A percentile compares a stretch with the other conserved stretches of the same genome.
phyloP scores from a whole-genome alignment of 2,797 vertebrate species.

The Pogoniulus pusillus region DNA sequence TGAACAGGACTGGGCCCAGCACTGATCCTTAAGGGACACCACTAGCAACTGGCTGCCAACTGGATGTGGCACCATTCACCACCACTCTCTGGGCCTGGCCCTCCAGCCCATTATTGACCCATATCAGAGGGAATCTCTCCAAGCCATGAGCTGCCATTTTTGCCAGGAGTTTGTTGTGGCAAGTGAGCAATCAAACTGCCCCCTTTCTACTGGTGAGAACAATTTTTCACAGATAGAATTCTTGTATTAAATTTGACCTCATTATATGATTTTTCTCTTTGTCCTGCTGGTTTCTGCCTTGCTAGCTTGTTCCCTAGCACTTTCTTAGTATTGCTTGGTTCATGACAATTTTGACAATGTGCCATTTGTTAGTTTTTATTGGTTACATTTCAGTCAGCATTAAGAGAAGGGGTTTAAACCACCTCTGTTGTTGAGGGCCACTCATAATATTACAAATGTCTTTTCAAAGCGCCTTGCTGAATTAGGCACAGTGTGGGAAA shows the following conservation, averaged over 20 bases:
- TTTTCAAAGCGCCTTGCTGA: not conserved
- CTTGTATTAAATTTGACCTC: constrained; percentile 14
- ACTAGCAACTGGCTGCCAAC: too few relatives aligned
- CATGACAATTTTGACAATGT: not conserved
- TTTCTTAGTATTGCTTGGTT: not conserved
- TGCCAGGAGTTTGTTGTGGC: too few relatives aligned
- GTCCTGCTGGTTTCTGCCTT: constrained; percentile 5
- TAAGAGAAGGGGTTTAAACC: not conserved
- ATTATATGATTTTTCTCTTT: not conserved
- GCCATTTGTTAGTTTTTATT: not conserved
- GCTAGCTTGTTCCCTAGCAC: not conserved
- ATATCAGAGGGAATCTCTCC: too few relatives aligned
- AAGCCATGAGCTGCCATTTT: too few relatives aligned
- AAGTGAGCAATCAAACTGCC: not conserved
- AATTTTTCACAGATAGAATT: not conserved
- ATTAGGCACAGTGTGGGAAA: not conserved
- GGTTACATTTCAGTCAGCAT: not conserved
- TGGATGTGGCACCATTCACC: too few relatives aligned
- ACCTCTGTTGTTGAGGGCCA: not conserved
- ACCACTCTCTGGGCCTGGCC: too few relatives aligned
- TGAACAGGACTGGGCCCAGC: too few relatives aligned
- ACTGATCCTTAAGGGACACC: too few relatives aligned
- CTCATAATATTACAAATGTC: not conserved
- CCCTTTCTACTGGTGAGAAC: not conserved
- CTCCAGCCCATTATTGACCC: too few relatives aligned